These are phyloP conservation scores for Orientallactaga sibirica DNA, from an alignment of 2,797 vertebrate species.

Conservation along the genomic window DNA sequence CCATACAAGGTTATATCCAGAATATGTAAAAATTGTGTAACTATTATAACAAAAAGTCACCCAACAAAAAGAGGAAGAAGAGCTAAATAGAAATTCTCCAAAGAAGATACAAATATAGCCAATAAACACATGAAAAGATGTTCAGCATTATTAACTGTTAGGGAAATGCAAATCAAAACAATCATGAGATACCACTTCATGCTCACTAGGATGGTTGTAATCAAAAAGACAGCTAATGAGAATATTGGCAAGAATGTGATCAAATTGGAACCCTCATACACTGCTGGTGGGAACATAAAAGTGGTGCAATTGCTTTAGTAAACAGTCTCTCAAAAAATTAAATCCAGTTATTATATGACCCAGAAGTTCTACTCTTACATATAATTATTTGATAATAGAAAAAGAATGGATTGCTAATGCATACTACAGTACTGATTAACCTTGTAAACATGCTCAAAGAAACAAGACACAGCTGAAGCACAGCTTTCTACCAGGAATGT, in stretches of 20 bases:
- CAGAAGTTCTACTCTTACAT: not conserved
- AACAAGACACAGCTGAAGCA: slow-evolving; percentile 32
- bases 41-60: slow-evolving; percentile 3
- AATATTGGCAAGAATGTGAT: slow-evolving; percentile 18
- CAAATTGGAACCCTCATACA: not conserved
- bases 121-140: slow-evolving; percentile 38
- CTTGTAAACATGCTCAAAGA: not conserved
- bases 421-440: not conserved
- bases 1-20: not conserved
- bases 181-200: slow-evolving; percentile 1
- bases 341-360: not conserved
- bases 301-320: slow-evolving; percentile 29
- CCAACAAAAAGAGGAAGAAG: slow-evolving; percentile 2
- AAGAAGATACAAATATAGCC: slow-evolving; percentile 10
- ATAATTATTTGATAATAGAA: slow-evolving; percentile 19
- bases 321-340: slow-evolving; percentile 33
- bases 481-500: slow-evolving; percentile 51
- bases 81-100: slow-evolving; percentile 27
- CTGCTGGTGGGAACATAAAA: slow-evolving; percentile 50
- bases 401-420: not conserved
- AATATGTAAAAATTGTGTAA: not conserved
- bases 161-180: slow-evolving; percentile 43
- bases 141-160: slow-evolving; percentile 31
- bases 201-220: slow-evolving; percentile 13
- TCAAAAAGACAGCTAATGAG: slow-evolving; percentile 48